A percentile compares a stretch with the other conserved stretches of the same genome.
phyloP scores from a whole-genome alignment of 35 echinoderm and acorn worm genomes.

The Patiria miniata region DNA sequence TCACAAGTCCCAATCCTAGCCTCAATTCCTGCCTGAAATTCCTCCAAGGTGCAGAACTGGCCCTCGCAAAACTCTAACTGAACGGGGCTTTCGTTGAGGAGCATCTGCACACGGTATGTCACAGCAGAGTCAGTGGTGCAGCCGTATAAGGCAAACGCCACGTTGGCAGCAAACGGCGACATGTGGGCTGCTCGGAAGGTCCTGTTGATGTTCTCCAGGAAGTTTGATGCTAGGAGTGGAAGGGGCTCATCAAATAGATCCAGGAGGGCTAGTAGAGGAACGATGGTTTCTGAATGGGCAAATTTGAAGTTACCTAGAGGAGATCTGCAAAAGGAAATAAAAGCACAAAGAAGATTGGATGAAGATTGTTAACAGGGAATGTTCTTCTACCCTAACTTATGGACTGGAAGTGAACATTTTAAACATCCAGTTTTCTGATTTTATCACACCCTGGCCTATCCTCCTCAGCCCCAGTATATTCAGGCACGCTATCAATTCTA shows the following conservation, averaged over 20 bases:
- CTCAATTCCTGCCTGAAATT: background rate
- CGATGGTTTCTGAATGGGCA: slow-evolving; percentile 48
- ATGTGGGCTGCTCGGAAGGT: slow-evolving; percentile 18
- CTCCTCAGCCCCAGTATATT: no score
- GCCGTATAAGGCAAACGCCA: slow-evolving; percentile 40
- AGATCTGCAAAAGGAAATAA: slow-evolving; percentile 7
- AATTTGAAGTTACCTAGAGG: slow-evolving; percentile 57
- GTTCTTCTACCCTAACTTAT: background rate
- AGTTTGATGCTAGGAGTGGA: slow-evolving; percentile 29
- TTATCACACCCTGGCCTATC: no score
- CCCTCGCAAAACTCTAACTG: slow-evolving; percentile 9
- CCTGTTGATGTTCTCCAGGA: slow-evolving; percentile 27
- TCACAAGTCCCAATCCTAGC: background rate
- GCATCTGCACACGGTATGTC: background rate
- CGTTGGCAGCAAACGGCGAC: slow-evolving; percentile 42
- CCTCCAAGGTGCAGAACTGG: background rate
- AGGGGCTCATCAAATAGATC: slow-evolving; percentile 26
- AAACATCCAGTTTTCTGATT: no score
- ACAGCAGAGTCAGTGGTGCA: background rate
- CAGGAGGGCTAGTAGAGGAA: slow-evolving; percentile 17
- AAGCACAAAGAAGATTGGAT: background rate
- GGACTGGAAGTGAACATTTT: no score
- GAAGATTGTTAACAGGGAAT: no score
- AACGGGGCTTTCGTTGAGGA: slow-evolving; percentile 31
- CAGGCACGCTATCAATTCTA: no score